Evolutionary conservation across 2,113 vertebrate species (phyloP).

Genomic region (Poecile atricapillus): DNA sequence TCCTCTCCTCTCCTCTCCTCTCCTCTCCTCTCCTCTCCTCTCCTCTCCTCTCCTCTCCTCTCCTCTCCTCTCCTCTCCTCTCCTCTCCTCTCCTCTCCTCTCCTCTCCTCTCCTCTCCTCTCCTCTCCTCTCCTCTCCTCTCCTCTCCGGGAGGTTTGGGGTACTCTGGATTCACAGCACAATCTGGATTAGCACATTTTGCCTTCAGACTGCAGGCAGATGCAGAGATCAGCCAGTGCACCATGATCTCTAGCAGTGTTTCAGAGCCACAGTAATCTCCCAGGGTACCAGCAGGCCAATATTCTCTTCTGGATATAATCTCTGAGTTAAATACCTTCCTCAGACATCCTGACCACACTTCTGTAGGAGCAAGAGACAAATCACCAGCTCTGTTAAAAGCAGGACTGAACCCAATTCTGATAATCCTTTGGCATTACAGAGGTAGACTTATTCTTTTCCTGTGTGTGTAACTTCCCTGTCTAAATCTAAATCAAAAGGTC

Average conservation of each 20-base stretch:
- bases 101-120: too few relatives aligned
- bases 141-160: background rate
- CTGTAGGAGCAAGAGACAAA: background rate
- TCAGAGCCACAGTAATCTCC: background rate
- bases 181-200: background rate
- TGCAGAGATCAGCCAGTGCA: background rate
- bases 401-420: background rate
- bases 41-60: background rate
- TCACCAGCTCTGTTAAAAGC: background rate
- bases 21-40: too few relatives aligned
- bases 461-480: background rate
- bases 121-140: background rate
- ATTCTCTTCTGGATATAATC: constrained; percentile 4
- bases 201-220: background rate
- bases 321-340: background rate
- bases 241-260: background rate
- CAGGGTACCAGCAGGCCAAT: background rate
- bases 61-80: background rate
- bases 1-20: background rate
- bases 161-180: background rate
- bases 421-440: background rate
- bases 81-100: too few relatives aligned
- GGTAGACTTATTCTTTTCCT: background rate
- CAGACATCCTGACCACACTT: background rate
- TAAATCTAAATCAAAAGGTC: background rate